Evolutionary conservation across 2,888 invertebrate species (phyloP), one percentile per base, ranked within the genome.

Genomic region (Graphium colonna): DNA sequence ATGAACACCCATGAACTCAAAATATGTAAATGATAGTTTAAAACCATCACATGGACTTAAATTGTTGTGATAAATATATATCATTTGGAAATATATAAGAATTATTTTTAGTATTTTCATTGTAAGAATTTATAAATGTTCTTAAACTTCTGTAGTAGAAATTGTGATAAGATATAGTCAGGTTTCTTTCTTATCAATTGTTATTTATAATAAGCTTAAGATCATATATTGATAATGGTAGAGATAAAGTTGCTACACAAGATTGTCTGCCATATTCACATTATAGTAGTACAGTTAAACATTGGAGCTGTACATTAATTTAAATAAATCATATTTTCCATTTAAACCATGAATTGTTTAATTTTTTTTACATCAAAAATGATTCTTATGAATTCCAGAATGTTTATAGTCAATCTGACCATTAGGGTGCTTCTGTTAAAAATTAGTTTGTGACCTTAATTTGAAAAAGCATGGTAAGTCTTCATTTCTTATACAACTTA

Each of bases 191-290:
- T 87, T 87, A 87, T 87, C 87, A 75, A 68, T 62, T 77, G 73
- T 73, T 87, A 83, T 85, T 86, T 87, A 79, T 76, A 71, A 73
- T 77, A 79, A 79, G 84, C 84, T 82, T 81, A 81, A 79, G 81
- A 82, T 81, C 80, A 73, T 68, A 70, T 80, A 82, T 81, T 82
- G 86, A 87, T 87, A 85, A 73, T 59, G 71, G 59, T 58, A 61
- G 66, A 76, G 86, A 87, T 88, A 87, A 79, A 69, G 57, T 56
- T 61, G 68, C 68, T 72, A 72, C 65, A 70, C 74, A 77, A 73
- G 69, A 73, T 75, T 74, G 69, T 73, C 71, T 71, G 56, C 60
- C 67, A 63, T 66, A 73, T 65, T 62, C 63, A 69, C 74, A 77
- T 45, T 50, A 40, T 38, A 45, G 40, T 15, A 1, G 79, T 75